Base-by-base conservation (phyloP, 1,140 invertebrate genomes). In the Mycetomoellerius zeteki region DNA sequence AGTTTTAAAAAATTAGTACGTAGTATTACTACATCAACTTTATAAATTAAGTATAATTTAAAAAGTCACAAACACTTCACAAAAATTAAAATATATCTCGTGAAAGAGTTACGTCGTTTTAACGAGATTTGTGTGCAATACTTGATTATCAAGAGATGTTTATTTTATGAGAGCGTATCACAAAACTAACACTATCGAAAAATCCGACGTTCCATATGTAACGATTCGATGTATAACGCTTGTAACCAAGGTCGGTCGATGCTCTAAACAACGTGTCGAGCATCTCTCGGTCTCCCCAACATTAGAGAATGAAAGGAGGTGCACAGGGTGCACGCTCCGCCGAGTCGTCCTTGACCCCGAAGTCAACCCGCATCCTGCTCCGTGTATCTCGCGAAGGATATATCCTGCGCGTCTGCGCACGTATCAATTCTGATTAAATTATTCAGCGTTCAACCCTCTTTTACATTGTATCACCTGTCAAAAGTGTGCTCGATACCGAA, bases 261-360 rank as follows among this genome's bases (percentile, higher is more conserved):
- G 77, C 67, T 81, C 43, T 47, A 72, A 50, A 73, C 71, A 62
- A 73, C 60, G 27, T 43, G 37, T 72, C 84, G 52, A 30, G 24
- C 24, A 87, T 89, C 85, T 76, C 60, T 19, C 69, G 27, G 19
- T 69, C 81, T 75, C 37, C 67, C 50, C 52, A 86, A 60, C 69
- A 62, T 24, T 75, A 71, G 30, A 62, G 67, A 43, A 64, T 77
- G 21, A 88, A 78, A 88, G 86, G 77, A 85, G 80, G 30, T 65
- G 71, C 50, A 72, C 62, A 76, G 78, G 73, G 73, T 90, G 54
- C 62, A 85, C 71, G 84, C 84, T 88, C 81, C 30, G 58, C 73
- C 85, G 91, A 90, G 86, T 92, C 88, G 91, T 92, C 91, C 91
- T 92, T 92, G 91, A 92, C 91, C 91, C 90, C 90, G 86, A 90